Percentiles rank a stretch among this genome's conserved stretches.
These are phyloP conservation scores for Papilio elwesi DNA, from an alignment of 2,888 invertebrate species.

Conservation along the genomic window DNA sequence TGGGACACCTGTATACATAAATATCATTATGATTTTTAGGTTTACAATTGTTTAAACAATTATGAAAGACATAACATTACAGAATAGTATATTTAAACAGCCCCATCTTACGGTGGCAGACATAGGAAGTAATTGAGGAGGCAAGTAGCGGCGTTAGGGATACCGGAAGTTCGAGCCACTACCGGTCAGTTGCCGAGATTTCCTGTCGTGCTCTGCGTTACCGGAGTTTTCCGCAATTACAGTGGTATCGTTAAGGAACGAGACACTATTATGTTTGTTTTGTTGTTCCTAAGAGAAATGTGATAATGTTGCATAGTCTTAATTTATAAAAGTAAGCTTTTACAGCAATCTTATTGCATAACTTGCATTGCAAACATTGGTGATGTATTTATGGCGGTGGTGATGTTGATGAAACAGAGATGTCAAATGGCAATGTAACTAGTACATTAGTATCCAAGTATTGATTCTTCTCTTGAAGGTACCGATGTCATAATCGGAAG, in stretches of 20 bases:
- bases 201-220: constrained; percentile 59
- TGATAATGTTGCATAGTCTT: neutral
- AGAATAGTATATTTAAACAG: constrained; percentile 16
- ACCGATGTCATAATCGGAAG: too few species aligned
- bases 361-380: neutral
- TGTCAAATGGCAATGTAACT: too few species aligned
- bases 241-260: constrained; percentile 6
- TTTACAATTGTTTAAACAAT: too few species aligned
- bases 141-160: constrained; percentile 50
- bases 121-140: constrained; percentile 79
- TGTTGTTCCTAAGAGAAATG: neutral
- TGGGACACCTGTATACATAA: too few species aligned
- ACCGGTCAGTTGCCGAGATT: constrained; percentile 61
- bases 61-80: neutral
- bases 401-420: too few species aligned
- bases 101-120: constrained; percentile 50
- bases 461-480: too few species aligned
- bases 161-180: constrained; percentile 69
- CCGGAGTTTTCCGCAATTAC: constrained; percentile 53
- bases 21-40: too few species aligned
- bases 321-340: neutral
- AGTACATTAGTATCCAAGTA: too few species aligned
- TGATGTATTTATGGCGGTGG: neutral
- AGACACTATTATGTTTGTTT: neutral
- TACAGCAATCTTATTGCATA: neutral